These are phyloP conservation scores for Apis cerana DNA, from an alignment of 1,140 invertebrate species.

Conservation along the genomic window DNA sequence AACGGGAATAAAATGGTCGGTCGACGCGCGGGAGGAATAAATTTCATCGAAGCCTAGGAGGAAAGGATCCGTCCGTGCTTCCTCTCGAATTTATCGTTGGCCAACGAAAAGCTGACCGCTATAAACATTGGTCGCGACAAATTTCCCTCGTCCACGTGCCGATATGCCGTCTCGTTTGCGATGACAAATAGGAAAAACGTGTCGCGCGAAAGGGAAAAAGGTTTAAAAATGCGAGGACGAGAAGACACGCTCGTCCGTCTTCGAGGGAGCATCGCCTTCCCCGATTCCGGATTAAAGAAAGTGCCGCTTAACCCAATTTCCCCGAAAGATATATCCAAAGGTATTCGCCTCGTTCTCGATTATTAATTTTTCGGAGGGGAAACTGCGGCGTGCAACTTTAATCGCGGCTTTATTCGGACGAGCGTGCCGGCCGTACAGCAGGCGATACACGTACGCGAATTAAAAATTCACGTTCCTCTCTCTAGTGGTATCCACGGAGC, in stretches of 20 bases:
- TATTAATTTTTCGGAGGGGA: constrained; percentile 21
- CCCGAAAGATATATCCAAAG: background rate
- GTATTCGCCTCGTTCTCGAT: constrained; percentile 13
- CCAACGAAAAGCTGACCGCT: background rate
- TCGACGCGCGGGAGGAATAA: background rate
- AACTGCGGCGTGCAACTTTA: background rate
- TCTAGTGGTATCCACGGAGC: constrained; percentile 27
- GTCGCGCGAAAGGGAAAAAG: background rate
- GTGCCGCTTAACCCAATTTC: constrained; percentile 13
- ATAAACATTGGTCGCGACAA: background rate
- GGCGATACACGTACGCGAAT: constrained; percentile 40
- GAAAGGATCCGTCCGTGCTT: background rate
- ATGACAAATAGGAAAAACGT: background rate
- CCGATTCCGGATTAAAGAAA: background rate
- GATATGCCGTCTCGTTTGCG: too few relatives aligned
- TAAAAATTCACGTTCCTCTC: constrained; percentile 58
- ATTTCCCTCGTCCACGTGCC: background rate
- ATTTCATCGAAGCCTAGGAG: background rate
- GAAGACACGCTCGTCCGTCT: too few relatives aligned
- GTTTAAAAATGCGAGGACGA: background rate
- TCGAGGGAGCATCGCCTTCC: background rate
- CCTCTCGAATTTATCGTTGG: too few relatives aligned
- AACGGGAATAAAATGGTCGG: constrained; percentile 17
- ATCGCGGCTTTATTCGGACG: constrained; percentile 30
- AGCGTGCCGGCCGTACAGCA: constrained; percentile 35